Evolutionary conservation across 2,113 vertebrate genomes (phyloP).

Genomic region (Theristicus caerulescens): DNA sequence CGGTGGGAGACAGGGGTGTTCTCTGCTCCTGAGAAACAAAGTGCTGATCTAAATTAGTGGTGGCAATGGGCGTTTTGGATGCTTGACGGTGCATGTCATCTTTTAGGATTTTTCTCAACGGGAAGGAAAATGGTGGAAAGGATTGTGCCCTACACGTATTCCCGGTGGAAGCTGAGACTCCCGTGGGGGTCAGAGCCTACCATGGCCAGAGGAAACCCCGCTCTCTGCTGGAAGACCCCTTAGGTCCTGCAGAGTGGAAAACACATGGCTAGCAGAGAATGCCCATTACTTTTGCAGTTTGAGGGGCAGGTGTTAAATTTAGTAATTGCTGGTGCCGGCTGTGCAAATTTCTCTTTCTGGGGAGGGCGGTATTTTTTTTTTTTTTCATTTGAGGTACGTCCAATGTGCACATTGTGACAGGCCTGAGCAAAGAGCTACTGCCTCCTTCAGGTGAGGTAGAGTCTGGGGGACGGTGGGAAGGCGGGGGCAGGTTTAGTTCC

Average conservation of each 20-base stretch:
- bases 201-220: rapidly evolving
- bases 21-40: not conserved
- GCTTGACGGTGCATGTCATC: not conserved
- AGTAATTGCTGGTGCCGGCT: slow-evolving; percentile 60
- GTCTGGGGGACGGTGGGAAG: slow-evolving; percentile 13
- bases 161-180: not conserved
- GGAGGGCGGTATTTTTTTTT: not conserved
- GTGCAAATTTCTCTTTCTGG: slow-evolving; percentile 15
- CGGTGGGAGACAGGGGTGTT: not conserved
- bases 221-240: not conserved
- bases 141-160: not conserved
- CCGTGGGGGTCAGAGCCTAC: not conserved
- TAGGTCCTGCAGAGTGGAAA: not conserved
- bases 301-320: not conserved
- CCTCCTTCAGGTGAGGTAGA: not conserved
- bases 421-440: slow-evolving; percentile 69
- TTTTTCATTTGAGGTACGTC: slow-evolving; percentile 39
- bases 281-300: not conserved
- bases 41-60: not conserved
- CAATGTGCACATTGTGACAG: slow-evolving; percentile 30
- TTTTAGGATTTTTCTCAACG: not conserved
- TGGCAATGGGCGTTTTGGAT: not conserved
- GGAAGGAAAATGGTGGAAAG: not conserved
- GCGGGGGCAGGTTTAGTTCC: not conserved
- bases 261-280: not conserved